A percentile compares a stretch with the other conserved stretches of the same genome.
Conservation (phyloP, 2,888 invertebrate species). For the Spisula subtruncata region DNA sequence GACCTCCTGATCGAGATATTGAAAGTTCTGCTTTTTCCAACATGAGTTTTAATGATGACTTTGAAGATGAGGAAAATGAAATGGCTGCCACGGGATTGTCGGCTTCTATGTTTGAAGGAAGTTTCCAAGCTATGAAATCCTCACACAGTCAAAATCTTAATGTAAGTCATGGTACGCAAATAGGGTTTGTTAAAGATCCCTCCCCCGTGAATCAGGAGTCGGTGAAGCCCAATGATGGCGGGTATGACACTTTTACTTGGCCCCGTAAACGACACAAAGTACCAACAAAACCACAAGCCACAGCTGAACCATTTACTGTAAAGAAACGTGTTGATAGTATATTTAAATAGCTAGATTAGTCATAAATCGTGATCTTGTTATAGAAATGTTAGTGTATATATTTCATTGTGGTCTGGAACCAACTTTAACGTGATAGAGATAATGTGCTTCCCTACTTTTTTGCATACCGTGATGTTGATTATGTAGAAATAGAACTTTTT, state of each 20-base stretch:
- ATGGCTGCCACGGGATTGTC: constrained; percentile 39
- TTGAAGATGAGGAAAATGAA: constrained; percentile 75
- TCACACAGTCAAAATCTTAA: constrained; percentile 68
- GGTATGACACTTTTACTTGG: constrained; percentile 83
- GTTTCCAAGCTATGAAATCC: constrained; percentile 50
- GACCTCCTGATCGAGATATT: constrained; percentile 72
- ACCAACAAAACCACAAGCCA: constrained; percentile 72
- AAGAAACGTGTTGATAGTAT: constrained; percentile 79
- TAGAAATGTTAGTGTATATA: constrained; percentile 22
- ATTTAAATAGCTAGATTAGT: constrained; percentile 64
- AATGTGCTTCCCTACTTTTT: neutral
- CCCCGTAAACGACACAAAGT: constrained; percentile 81
- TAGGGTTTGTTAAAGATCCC: constrained; percentile 74
- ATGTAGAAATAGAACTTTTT: too few species aligned
- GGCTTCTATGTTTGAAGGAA: constrained; percentile 55
- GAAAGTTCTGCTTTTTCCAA: constrained; percentile 83
- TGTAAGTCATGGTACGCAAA: constrained; percentile 71
- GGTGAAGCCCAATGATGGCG: constrained; percentile 68
- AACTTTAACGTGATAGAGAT: neutral
- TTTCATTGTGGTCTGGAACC: neutral
- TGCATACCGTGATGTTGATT: neutral
- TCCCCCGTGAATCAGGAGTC: constrained; percentile 71
- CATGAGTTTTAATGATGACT: constrained; percentile 85
- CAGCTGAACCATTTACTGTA: constrained; percentile 81
- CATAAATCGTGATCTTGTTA: too few species aligned